Conservation (phyloP, 35 echinoderm and acorn worm genomes). For the Strongylocentrotus purpuratus region DNA sequence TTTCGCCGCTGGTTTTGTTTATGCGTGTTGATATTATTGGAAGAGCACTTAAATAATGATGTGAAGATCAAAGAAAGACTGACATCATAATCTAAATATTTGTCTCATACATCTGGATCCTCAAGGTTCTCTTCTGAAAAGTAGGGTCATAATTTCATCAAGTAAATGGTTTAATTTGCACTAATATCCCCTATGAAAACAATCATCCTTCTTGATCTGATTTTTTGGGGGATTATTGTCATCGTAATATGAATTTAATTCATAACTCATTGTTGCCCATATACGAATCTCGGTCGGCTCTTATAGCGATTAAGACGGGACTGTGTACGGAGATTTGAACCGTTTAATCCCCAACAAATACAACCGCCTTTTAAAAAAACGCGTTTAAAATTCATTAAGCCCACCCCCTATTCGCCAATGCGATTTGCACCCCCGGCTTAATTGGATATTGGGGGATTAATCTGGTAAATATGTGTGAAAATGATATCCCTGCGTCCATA, state of each 20-base stretch:
- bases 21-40: too few relatives aligned
- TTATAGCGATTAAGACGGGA: not conserved
- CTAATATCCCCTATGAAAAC: not conserved
- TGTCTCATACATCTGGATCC: not conserved
- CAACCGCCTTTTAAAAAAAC: constrained; percentile 28
- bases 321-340: not conserved
- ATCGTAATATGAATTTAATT: not conserved
- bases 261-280: not conserved
- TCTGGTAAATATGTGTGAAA: constrained; percentile 52
- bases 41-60: too few relatives aligned
- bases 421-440: constrained; percentile 28
- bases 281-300: not conserved
- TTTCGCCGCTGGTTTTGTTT: too few relatives aligned
- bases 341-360: not conserved
- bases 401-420: not conserved
- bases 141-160: not conserved
- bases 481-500: constrained; percentile 9
- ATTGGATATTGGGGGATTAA: constrained; percentile 42
- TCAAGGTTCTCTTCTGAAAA: not conserved
- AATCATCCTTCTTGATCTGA: not conserved
- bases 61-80: not conserved
- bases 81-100: not conserved
- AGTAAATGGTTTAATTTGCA: not conserved
- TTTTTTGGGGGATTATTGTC: not conserved
- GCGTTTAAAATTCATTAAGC: constrained; percentile 30